These are phyloP conservation scores for Schizopygopsis pylzovi DNA, from an alignment of 2,797 vertebrate genomes.

Conservation along the genomic window DNA sequence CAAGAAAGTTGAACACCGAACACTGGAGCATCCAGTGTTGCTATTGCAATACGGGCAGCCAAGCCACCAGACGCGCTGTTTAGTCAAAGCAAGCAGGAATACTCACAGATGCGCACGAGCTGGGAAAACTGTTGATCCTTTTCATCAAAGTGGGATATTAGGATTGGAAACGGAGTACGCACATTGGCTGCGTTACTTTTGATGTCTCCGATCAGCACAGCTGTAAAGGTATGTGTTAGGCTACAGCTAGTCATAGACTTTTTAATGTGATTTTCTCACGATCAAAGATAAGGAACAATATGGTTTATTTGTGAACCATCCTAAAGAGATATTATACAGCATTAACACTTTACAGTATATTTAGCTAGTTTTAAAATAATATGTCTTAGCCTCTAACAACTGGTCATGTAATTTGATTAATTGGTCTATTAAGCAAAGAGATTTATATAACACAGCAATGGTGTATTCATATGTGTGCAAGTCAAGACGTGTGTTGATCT, in stretches of 20 bases:
- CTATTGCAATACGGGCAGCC: conserved; percentile 19
- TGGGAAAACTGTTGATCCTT: conserved; percentile 37
- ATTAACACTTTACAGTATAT: neutral
- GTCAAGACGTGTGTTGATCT: neutral
- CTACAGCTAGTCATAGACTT: neutral
- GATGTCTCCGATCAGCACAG: conserved; percentile 60
- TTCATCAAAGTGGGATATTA: conserved; percentile 34
- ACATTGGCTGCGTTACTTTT: conserved; percentile 46
- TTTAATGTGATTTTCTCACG: neutral
- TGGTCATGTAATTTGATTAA: neutral
- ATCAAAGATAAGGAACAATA: neutral
- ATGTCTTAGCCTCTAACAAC: neutral
- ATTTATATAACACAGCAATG: neutral
- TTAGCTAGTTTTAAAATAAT: neutral
- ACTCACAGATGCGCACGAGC: conserved; percentile 48
- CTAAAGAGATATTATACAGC: neutral
- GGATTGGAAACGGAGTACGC: conserved; percentile 30
- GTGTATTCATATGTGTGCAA: neutral
- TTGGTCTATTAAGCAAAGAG: neutral
- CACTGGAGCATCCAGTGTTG: neutral
- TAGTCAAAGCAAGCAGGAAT: conserved; percentile 24
- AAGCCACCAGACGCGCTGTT: conserved; percentile 7
- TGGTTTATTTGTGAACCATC: neutral
- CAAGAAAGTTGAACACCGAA: conserved; percentile 34
- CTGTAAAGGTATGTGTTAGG: conserved; percentile 62